Evolutionary conservation across 2,888 invertebrate species (phyloP).

Genomic region (Drosophila melanosoma): DNA sequence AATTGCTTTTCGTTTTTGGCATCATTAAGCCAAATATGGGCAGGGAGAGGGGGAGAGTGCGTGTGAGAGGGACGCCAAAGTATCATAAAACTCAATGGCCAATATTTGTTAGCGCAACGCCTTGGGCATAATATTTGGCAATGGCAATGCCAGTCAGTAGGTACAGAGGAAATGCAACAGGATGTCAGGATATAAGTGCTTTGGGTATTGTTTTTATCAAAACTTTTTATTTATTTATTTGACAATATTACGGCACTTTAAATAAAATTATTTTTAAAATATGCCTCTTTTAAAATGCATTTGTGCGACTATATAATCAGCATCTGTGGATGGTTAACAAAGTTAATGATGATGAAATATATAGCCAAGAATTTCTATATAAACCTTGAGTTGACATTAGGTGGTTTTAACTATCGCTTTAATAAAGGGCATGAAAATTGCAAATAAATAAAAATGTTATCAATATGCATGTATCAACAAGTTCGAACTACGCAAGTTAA

Average conservation of each 20-base stretch:
- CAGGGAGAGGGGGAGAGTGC: too few species aligned
- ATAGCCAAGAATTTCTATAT: not conserved
- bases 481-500: not conserved
- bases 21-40: conserved; percentile 10
- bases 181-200: conserved; percentile 19
- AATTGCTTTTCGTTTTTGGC: conserved; percentile 59
- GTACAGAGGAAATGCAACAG: conserved; percentile 33
- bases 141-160: conserved; percentile 16
- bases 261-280: conserved; percentile 59
- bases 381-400: not conserved
- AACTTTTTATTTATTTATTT: conserved; percentile 60
- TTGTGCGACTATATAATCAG: conserved; percentile 26
- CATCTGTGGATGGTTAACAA: conserved; percentile 32
- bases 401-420: not conserved
- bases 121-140: conserved; percentile 65
- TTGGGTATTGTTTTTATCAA: conserved; percentile 36
- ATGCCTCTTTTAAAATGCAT: conserved; percentile 29
- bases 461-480: not conserved
- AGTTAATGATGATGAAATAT: conserved; percentile 43
- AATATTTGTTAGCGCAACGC: conserved; percentile 72
- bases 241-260: conserved; percentile 45
- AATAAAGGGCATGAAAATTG: not conserved
- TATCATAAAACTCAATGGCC: conserved; percentile 72
- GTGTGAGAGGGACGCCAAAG: conserved; percentile 55
- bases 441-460: not conserved